Conservation (phyloP, 1,140 invertebrate species). For the Whitmania pigra region DNA sequence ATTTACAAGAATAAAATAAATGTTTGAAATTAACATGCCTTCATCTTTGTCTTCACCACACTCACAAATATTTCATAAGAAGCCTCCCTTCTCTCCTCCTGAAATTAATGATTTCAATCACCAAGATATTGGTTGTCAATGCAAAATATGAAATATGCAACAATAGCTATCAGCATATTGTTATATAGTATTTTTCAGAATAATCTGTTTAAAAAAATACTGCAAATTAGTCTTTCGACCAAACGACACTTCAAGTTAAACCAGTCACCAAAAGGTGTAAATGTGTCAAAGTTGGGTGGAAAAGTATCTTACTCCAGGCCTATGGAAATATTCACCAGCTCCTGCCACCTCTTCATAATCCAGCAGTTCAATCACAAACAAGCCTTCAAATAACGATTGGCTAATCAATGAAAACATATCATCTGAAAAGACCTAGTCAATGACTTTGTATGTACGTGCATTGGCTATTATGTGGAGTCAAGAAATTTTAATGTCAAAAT, state of each 20-base stretch:
- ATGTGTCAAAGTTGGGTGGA: not conserved
- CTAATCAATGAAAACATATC: not conserved
- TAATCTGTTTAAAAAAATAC: no score
- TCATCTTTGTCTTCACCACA: conserved; percentile 6
- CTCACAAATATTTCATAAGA: not conserved
- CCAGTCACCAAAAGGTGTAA: no score
- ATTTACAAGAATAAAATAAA: no score
- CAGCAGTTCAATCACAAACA: conserved; percentile 7
- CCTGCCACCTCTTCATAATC: not conserved
- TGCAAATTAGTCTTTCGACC: no score
- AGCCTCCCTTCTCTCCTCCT: not conserved
- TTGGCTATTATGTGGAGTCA: no score
- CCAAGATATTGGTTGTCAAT: no score
- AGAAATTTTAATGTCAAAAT: not conserved
- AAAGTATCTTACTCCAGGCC: not conserved
- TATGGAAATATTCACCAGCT: not conserved
- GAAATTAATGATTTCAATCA: no score
- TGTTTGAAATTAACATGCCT: not conserved
- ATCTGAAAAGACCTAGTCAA: not conserved
- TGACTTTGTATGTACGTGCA: not conserved
- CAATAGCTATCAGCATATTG: no score
- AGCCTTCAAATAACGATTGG: not conserved
- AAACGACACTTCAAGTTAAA: no score
- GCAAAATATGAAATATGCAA: no score
- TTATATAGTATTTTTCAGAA: no score